A percentile compares a stretch with the other conserved stretches of the same genome.
Conservation (phyloP, 2,888 invertebrate species). For the Platycheirus rosarum region DNA sequence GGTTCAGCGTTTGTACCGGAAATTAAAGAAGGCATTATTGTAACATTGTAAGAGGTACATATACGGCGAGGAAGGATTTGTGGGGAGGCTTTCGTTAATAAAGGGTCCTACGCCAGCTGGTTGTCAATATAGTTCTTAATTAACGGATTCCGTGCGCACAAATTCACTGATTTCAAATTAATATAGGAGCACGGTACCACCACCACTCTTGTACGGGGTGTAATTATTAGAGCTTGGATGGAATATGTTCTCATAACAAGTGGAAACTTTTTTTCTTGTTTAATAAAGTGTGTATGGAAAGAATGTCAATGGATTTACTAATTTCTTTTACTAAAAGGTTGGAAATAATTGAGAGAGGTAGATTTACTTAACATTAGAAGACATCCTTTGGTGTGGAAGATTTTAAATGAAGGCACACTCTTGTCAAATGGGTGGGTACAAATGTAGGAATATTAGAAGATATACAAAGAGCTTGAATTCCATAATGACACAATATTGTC, state of each 20-base stretch:
- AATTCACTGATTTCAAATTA: conserved; percentile 45
- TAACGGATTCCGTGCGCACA: conserved; percentile 50
- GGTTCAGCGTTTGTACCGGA: conserved; percentile 2
- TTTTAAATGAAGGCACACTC: too few relatives aligned
- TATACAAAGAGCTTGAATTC: too few relatives aligned
- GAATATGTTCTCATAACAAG: not conserved
- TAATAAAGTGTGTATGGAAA: not conserved
- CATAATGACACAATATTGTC: too few relatives aligned
- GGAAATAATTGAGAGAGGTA: not conserved
- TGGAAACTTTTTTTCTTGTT: not conserved
- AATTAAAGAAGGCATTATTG: conserved; percentile 26
- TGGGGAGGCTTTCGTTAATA: conserved; percentile 12
- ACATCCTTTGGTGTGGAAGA: too few relatives aligned
- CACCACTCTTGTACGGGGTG: conserved; percentile 20
- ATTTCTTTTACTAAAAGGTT: not conserved
- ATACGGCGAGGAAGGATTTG: not conserved
- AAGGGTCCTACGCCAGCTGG: conserved; percentile 6
- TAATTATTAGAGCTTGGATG: not conserved
- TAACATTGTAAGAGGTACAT: not conserved
- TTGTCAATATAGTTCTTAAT: conserved; percentile 62
- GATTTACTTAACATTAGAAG: too few relatives aligned
- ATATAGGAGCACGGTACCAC: conserved; percentile 9
- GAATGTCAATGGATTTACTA: not conserved
- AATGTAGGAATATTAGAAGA: too few relatives aligned
- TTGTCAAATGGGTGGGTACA: too few relatives aligned